Base-by-base conservation (phyloP, 2,888 invertebrate genomes). In the Nasonia oneida region DNA sequence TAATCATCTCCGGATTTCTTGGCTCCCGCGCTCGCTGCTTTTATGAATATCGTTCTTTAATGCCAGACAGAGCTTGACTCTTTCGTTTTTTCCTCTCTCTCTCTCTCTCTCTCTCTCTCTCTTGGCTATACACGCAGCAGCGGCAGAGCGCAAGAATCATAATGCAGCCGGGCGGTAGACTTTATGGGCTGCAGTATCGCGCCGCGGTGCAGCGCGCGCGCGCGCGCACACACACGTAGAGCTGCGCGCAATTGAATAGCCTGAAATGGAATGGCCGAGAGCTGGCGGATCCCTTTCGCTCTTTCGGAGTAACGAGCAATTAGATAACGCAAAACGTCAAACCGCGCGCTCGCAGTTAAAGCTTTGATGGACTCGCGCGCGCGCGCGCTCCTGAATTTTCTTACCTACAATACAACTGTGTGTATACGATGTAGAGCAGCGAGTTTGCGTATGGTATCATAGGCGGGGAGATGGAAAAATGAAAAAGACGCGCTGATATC, bases 1-100 rank as follows among this genome's bases (percentile, higher is more conserved):
- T 93, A 93, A 93, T 93, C 93, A 93, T 93, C 57, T 61, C 90
- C 91, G 88, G 89, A 83, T 87, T 91, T 91, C 93, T 93, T 91
- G 91, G 91, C 91, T 90, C 88, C 82, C 6, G 88, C 61, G 37
- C 42, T 39, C 39, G 8, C 23, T 42, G 47, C 57, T 33, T 71
- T 71, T 71, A 57, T 71, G 37, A 29, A 29, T 67, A 29, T 67
- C 67, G 67, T 67, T 67, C 67, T 67, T 67, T 67, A 79, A 79
- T 70, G 79, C 10, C n/a, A 42, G 88, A 86, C 84, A 84, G 85
- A 88, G 87, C 87, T 82, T 6, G 50, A 0, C 57, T 61, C 47
- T 47, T 47, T 61, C n/a, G n/a, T n/a, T 61, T 61, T n/a, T 61
- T 61, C n/a, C 4, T 14, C 18, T 4, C 18, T 15, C 53, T 15